Evolutionary conservation across 2,888 invertebrate genomes (phyloP).

Genomic region (Luffia ferchaultella): DNA sequence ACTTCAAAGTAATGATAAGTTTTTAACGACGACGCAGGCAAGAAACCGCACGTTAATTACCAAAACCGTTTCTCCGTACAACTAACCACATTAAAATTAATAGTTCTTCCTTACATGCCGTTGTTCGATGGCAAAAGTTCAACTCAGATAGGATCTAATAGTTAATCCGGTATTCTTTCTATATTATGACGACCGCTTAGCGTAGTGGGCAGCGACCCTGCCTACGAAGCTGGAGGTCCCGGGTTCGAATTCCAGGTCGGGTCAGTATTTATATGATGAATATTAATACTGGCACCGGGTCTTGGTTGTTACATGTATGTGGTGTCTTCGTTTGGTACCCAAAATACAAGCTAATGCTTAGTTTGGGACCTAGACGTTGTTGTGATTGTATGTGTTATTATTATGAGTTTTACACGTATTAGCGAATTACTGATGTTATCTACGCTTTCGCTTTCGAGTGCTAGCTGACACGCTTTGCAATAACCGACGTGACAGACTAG

Average conservation of each 20-base stretch:
- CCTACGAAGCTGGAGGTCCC: no score
- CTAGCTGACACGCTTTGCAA: no score
- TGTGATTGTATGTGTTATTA: no score
- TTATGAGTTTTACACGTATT: no score
- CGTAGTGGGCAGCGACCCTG: no score
- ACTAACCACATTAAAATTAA: background rate
- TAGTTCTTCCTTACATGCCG: background rate
- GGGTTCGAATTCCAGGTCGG: background rate
- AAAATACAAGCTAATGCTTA: background rate
- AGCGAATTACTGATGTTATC: no score
- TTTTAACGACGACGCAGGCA: background rate
- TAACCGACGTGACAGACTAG: no score
- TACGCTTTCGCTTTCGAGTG: no score
- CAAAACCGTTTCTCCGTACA: background rate
- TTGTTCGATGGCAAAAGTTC: background rate
- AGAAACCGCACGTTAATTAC: background rate
- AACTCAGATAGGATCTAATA: background rate
- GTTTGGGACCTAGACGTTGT: no score
- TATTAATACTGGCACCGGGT: background rate
- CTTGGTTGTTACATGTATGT: background rate
- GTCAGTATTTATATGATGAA: background rate
- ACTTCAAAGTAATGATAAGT: background rate
- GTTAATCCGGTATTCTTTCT: background rate
- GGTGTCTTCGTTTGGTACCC: background rate
- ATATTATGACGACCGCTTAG: background rate